phyloP scores from a whole-genome alignment of 2,113 vertebrate genomes.

The Onychorhynchus coronatus region DNA sequence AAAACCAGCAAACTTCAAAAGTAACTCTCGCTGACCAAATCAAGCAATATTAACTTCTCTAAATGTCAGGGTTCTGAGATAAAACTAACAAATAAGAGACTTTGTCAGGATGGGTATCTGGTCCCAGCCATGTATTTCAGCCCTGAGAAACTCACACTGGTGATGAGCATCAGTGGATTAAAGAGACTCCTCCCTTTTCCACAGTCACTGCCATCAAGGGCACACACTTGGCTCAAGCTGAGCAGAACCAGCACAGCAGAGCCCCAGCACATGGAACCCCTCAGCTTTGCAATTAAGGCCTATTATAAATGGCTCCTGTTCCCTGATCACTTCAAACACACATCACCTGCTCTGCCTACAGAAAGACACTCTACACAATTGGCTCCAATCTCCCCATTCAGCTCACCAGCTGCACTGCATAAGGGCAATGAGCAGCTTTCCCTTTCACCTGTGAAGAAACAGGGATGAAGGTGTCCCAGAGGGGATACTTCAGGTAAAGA shows the following conservation, averaged over 20 bases:
- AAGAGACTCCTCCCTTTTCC: background rate
- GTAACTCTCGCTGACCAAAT: background rate
- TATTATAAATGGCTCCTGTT: background rate
- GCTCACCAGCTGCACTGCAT: background rate
- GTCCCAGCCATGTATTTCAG: background rate
- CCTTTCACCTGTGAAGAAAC: conserved; percentile 6
- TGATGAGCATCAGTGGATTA: background rate
- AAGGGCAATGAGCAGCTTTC: background rate
- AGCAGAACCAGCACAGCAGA: background rate
- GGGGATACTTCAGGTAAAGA: conserved; percentile 25
- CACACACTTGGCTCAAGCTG: background rate
- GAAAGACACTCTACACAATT: background rate
- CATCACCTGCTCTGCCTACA: background rate
- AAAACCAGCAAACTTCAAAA: background rate
- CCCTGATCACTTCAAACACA: background rate
- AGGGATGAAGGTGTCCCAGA: background rate
- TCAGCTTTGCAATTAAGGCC: background rate
- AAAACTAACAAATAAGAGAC: background rate
- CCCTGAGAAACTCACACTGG: background rate
- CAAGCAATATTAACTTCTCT: background rate
- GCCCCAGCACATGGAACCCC: background rate
- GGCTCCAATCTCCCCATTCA: background rate
- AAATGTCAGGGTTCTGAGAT: background rate
- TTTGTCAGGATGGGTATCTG: background rate
- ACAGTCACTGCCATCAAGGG: background rate